phyloP scores from a whole-genome alignment of 2,888 invertebrate genomes.

The Caenorhabditis sp. region DNA sequence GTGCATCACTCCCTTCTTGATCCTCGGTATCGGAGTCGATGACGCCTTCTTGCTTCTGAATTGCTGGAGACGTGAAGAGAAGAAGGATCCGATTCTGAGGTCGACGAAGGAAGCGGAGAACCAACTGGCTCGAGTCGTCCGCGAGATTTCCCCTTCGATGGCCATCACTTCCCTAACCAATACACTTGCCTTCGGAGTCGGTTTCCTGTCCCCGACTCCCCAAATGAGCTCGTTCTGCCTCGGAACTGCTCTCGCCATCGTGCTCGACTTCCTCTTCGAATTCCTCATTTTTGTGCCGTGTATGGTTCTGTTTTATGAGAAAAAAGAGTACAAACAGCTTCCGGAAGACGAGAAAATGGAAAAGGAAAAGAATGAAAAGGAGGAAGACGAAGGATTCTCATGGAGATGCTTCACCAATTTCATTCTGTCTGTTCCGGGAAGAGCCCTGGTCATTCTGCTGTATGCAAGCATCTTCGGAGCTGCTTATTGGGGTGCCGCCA shows the following conservation, averaged over 20 bases:
- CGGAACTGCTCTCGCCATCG: constrained; percentile 78
- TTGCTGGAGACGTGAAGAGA: constrained; percentile 67
- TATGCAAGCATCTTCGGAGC: constrained; percentile 64
- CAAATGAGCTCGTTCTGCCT: constrained; percentile 79
- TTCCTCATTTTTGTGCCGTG: constrained; percentile 77
- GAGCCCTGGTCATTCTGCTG: constrained; percentile 62
- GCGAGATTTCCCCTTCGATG: constrained; percentile 73
- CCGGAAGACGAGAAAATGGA: not conserved
- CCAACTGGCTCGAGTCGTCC: constrained; percentile 62
- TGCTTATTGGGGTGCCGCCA: constrained; percentile 69
- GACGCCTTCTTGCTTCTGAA: constrained; percentile 75
- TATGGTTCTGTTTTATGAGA: constrained; percentile 69
- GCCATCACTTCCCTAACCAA: constrained; percentile 74
- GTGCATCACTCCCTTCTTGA: constrained; percentile 75
- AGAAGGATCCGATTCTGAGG: constrained; percentile 21
- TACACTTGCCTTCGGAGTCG: constrained; percentile 74
- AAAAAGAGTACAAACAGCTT: constrained; percentile 30
- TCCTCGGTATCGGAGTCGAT: constrained; percentile 76
- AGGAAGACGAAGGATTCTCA: not conserved
- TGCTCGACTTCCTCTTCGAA: constrained; percentile 78
- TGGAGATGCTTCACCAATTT: constrained; percentile 57
- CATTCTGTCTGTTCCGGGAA: constrained; percentile 68
- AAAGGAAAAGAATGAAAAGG: constrained; percentile 7
- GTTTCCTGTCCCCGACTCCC: constrained; percentile 69
- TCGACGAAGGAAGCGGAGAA: constrained; percentile 34